Evolutionary conservation across 2,888 invertebrate species (phyloP), one percentile per base, ranked within the genome.

Genomic region (Ligdia adustata): DNA sequence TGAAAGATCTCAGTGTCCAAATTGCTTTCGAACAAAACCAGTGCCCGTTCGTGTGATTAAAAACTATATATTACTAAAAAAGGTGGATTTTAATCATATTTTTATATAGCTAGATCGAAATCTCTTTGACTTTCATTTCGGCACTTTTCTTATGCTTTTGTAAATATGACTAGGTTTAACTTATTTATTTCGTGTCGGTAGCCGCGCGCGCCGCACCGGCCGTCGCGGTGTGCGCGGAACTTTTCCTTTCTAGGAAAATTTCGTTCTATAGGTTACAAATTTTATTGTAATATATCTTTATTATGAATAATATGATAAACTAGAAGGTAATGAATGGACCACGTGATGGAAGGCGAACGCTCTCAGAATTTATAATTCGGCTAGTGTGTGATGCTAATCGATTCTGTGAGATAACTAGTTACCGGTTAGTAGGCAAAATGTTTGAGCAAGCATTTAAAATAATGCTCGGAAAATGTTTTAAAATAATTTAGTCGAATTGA

Each of bases 221-320:
- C 46, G 40, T 24, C 51, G 56, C 48, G 46, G 46, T 32, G 44
- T 34, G 43, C 47, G 42, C 57, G 68, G 60, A 58, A 57, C 58
- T 65, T 79, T 82, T 81, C 79, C 81, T 84, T 81, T 81, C 72
- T 84, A 86, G 87, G 60, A 76, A 70, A 88, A 87, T 83, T 85
- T 84, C 79, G 86, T 89, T 89, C 81, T 81, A 66, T 89, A 90
- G 89, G 83, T 87, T 89, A 87, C 80, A 88, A 87, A 90, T 87
- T 88, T 86, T 88, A 90, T 87, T 88, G 88, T 89, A 88, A 83
- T 72, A 81, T 80, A 78, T 72, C 72, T 78, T 77, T 81, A 79
- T 74, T 70, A 72, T 76, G 79, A 75, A n/a, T n/a, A n/a, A n/a
- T n/a, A 75, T 72, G 72, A 67, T 74, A 70, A 52, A 78, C 62